These are phyloP conservation scores for Labia minor DNA, from an alignment of 2,888 invertebrate species.

Conservation along the genomic window DNA sequence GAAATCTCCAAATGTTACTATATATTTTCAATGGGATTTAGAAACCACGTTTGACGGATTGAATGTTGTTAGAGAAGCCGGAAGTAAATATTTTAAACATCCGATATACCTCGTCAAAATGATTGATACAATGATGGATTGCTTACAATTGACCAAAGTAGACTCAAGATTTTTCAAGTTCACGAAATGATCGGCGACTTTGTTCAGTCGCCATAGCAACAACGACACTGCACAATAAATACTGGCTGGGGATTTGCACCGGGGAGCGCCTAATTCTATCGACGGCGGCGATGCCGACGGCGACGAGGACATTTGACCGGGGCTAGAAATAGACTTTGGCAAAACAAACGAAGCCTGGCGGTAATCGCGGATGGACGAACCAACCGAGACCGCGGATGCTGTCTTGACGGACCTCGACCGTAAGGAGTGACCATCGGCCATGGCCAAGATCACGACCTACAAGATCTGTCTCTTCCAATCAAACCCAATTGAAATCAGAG, in stretches of 20 bases:
- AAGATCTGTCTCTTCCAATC: neutral
- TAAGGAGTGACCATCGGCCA: neutral
- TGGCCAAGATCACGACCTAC: neutral
- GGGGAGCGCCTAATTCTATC: neutral
- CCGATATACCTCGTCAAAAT: no score
- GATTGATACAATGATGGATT: no score
- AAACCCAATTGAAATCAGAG: neutral
- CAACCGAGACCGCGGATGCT: neutral
- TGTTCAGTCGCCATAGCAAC: neutral
- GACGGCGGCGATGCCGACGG: neutral
- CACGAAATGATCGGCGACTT: neutral
- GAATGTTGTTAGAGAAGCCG: no score
- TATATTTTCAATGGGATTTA: no score
- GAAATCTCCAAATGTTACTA: no score
- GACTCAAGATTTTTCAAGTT: no score
- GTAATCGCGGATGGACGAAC: neutral
- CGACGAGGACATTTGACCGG: neutral
- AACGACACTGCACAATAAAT: neutral
- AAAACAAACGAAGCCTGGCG: neutral
- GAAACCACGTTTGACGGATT: no score
- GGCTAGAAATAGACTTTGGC: neutral
- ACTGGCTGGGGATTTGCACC: neutral
- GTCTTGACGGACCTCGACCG: no score
- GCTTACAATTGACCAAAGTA: no score
- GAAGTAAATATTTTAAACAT: no score